Percentiles rank a stretch among this genome's conserved stretches.
Conservation (phyloP, 1,140 invertebrate genomes). For the Muscidifurax raptorellus region DNA sequence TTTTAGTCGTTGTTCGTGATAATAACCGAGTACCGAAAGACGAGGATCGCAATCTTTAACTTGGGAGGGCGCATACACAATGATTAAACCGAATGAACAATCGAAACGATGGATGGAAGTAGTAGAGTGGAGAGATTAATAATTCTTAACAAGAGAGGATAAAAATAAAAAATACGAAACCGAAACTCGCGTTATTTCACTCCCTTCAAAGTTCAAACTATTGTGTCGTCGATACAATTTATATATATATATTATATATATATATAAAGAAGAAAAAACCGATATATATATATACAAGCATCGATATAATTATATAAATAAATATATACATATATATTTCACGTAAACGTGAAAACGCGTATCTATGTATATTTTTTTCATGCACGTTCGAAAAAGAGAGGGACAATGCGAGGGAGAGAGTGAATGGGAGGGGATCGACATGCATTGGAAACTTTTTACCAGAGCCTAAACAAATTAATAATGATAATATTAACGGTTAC, state of each 20-base stretch:
- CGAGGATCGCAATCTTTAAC: slow-evolving; percentile 37
- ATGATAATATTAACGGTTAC: slow-evolving; percentile 16
- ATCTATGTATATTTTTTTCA: slow-evolving; percentile 52
- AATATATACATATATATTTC: slow-evolving; percentile 42
- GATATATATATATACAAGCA: slow-evolving; percentile 43
- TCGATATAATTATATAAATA: slow-evolving; percentile 36
- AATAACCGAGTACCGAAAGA: slow-evolving; percentile 40
- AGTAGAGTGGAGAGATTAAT: slow-evolving; percentile 46
- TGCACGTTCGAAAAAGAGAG: slow-evolving; percentile 29
- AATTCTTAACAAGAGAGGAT: slow-evolving; percentile 29
- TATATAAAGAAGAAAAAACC: slow-evolving; percentile 35
- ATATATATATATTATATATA: slow-evolving; percentile 50
- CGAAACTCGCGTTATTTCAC: slow-evolving; percentile 54
- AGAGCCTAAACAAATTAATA: slow-evolving; percentile 43
- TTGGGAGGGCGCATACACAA: neutral
- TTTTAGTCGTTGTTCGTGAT: slow-evolving; percentile 56
- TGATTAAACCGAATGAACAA: neutral
- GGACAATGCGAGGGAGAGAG: slow-evolving; percentile 5
- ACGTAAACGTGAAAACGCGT: slow-evolving; percentile 29
- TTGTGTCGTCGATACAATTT: slow-evolving; percentile 47
- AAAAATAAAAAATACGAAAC: slow-evolving; percentile 19
- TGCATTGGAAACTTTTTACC: slow-evolving; percentile 37
- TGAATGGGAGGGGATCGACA: slow-evolving; percentile 4
- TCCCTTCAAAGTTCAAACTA: slow-evolving; percentile 53
- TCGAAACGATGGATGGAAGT: neutral